A percentile compares a stretch with the other conserved stretches of the same genome.
Conservation (phyloP, 1,140 invertebrate genomes). For the Camponotus floridanus region DNA sequence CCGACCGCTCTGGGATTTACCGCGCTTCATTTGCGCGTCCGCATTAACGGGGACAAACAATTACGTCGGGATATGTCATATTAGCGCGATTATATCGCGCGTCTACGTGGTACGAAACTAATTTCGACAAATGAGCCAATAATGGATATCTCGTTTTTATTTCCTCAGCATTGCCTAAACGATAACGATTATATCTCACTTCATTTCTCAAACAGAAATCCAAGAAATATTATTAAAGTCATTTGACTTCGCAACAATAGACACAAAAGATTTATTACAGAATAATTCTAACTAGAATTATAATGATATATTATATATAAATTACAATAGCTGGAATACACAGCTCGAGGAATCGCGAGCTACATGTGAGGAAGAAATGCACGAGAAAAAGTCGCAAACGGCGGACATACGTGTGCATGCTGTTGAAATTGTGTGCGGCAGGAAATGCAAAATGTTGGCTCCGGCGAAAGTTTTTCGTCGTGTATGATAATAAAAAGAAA, state of each 20-base stretch:
- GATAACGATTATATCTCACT: conserved; percentile 36
- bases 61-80: conserved; percentile 20
- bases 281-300: no score
- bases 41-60: conserved; percentile 46
- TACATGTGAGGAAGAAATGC: not conserved
- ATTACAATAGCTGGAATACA: not conserved
- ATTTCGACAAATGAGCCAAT: conserved; percentile 42
- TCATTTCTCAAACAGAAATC: not conserved
- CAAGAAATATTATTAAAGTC: not conserved
- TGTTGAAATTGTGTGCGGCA: conserved; percentile 29
- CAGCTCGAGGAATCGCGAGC: not conserved
- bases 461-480: conserved; percentile 54
- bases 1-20: not conserved
- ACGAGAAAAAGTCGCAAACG: conserved; percentile 29
- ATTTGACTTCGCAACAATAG: not conserved
- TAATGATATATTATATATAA: not conserved
- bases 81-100: conserved; percentile 17
- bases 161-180: not conserved
- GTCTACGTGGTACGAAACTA: not conserved
- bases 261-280: no score
- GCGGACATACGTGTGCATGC: not conserved
- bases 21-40: conserved; percentile 28
- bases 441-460: conserved; percentile 19
- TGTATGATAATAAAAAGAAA: conserved; percentile 37
- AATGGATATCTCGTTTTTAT: not conserved